Evolutionary conservation across 2,113 vertebrate genomes (phyloP), one percentile per base, ranked within the genome.

Genomic region (Chaetura pelagica): DNA sequence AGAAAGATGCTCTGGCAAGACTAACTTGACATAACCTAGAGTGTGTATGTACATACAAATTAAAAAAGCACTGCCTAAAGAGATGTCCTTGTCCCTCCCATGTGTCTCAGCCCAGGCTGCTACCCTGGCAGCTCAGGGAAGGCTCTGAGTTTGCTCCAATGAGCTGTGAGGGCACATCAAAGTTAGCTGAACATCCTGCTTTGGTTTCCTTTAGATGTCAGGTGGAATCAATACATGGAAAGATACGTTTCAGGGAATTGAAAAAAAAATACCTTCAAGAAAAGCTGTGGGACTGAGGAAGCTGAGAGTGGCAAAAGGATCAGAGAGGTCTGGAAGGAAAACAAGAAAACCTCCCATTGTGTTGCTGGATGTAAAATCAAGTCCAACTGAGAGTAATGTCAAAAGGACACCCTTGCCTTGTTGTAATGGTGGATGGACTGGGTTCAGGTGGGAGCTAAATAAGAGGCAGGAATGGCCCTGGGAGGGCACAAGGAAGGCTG

Each of bases 1-100:
- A 38, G 68, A 59, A 89, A 79, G 76, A 88, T 78, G 86, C 57
- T 96, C 76, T 24, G 55, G 89, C 52, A 84, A 19, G 61, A 93
- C 44, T 66, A 81, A 59, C 54, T 58, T 22, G 44, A 58, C 54
- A 48, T 27, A 78, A 78, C 46, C 57, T 32, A 46, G 10, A 64
- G 59, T 0, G 1, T 42, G 55, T 4, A 7, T 15, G 46, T n/a
- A n/a, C 8, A 35, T 49, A 21, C 21, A 10, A 48, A 48, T 48
- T 48, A 19, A 20, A 48, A 48, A 83, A 34, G 3, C 1, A 3
- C 72, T 67, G 64, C 55, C 79, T 74, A 8, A 59, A 46, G 76
- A 74, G 77, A 69, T 21, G 40, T 49, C 54, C n/a, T n/a, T 30
- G 73, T 74, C 35, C 62, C 30, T 89, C 64, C 67, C 24, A 0